These are phyloP conservation scores for Platorchestia sp. DNA, from an alignment of 1,140 invertebrate genomes.

Conservation along the genomic window DNA sequence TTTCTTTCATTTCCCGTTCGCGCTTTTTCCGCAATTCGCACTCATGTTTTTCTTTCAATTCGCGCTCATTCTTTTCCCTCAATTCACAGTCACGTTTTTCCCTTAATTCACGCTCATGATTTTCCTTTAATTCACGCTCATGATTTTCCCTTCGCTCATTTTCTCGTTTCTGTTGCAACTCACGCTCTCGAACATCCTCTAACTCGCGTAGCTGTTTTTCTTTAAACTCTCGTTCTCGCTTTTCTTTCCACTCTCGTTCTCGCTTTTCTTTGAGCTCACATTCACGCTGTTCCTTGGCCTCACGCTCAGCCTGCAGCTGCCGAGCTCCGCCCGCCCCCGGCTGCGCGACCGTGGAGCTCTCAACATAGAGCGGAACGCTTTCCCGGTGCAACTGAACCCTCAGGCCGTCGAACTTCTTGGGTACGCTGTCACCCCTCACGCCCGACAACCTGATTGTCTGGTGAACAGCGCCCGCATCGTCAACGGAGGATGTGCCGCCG, in stretches of 20 bases:
- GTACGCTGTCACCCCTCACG: not conserved
- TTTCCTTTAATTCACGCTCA: not conserved
- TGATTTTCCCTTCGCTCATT: not conserved
- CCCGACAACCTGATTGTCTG: slow-evolving; percentile 7
- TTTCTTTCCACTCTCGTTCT: not conserved
- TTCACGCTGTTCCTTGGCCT: not conserved
- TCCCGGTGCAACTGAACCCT: slow-evolving; percentile 23
- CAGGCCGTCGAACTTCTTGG: not conserved
- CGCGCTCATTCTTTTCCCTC: slow-evolving; percentile 13
- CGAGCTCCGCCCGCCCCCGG: not conserved
- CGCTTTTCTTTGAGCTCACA: not conserved
- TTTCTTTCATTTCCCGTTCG: not conserved
- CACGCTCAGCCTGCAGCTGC: not conserved
- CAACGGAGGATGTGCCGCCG: not conserved
- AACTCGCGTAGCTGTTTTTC: not conserved
- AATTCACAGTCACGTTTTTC: not conserved
- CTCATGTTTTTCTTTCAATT: not conserved
- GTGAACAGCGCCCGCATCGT: not conserved
- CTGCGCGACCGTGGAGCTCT: not conserved
- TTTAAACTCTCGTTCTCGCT: not conserved
- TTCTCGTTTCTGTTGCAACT: not conserved
- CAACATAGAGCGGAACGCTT: not conserved
- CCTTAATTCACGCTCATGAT: not conserved
- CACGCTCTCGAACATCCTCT: not conserved
- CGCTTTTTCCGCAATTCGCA: not conserved